Evolutionary conservation across 2,113 vertebrate species (phyloP).

Genomic region (Cinclus mexicanus): DNA sequence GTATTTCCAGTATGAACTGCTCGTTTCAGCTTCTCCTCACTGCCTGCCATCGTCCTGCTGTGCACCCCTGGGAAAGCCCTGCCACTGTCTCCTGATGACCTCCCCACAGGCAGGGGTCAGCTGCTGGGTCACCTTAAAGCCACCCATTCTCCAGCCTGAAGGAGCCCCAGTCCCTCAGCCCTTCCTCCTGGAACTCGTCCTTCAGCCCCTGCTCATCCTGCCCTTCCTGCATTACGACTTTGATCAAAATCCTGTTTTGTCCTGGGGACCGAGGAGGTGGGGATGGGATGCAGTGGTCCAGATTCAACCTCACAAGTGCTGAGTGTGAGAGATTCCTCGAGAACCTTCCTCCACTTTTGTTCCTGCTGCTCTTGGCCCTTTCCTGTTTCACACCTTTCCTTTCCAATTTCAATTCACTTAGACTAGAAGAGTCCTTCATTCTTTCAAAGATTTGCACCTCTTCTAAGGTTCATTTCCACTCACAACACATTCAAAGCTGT

Average conservation of each 20-base stretch:
- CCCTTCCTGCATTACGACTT: rapidly evolving
- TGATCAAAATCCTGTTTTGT: not conserved
- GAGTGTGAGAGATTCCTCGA: too few relatives aligned
- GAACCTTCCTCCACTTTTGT: not conserved
- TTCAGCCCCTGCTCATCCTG: not conserved
- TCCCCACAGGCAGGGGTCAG: rapidly evolving
- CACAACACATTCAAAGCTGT: not conserved
- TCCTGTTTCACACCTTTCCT: not conserved
- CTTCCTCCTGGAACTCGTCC: not conserved
- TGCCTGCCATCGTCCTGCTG: not conserved
- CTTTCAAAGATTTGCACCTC: not conserved
- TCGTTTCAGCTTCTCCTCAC: not conserved
- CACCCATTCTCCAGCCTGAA: not conserved
- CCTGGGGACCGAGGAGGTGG: rapidly evolving
- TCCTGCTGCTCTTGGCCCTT: not conserved
- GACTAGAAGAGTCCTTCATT: not conserved
- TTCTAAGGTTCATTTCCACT: not conserved
- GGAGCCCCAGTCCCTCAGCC: not conserved
- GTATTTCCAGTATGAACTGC: not conserved
- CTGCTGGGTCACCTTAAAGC: not conserved
- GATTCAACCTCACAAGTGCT: not conserved
- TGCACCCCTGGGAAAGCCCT: not conserved
- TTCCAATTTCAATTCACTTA: not conserved
- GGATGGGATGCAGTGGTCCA: not conserved
- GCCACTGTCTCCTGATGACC: rapidly evolving